Base-by-base conservation (phyloP, 2,888 invertebrate species). In the Leptinotarsa tumamoca region DNA sequence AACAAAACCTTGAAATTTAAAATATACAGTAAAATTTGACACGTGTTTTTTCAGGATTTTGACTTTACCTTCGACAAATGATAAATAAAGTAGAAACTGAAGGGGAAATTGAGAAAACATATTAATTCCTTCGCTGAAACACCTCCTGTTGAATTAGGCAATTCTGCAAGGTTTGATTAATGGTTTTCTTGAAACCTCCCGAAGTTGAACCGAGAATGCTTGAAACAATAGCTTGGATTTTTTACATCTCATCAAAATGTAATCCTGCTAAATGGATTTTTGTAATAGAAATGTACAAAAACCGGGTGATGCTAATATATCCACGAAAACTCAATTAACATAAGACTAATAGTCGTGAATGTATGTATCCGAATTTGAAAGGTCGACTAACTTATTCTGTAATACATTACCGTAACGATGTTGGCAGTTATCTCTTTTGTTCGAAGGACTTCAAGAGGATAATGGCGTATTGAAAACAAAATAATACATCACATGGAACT, bases 261-360 rank as follows among this genome's bases (percentile, higher is more conserved):
- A 33, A 33, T 63, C 63, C 33, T 63, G n/a, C 63, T 33, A 43
- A 63, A 63, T 63, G 43, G 33, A 63, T 63, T 63, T 63, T 27
- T 33, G 63, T 27, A 61, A 61, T 15, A 27, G 27, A 61, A 61
- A 61, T 61, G 61, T 61, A 61, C 27, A 27, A 15, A 27, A 23
- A 4, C 61, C 27, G 61, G 21, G 23, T 61, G 63, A n/a, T 33
- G 63, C 63, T 63, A 63, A 63, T 63, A 63, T 63, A 63, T 63
- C 43, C 63, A 63, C 63, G 33, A 63, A 63, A 63, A 63, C 63
- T 63, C 63, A 63, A 63, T 63, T 63, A 63, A 43, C 43, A 33
- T n/a, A 63, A 63, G 63, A 63, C 63, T n/a, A 63, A 63, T 63
- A 63, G 43, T 63, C n/a, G 43, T 18, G 18, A 4, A 21, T 63